Evolutionary conservation across 2,888 invertebrate species (phyloP), one percentile per base, ranked within the genome.

Genomic region (Phortica magna): DNA sequence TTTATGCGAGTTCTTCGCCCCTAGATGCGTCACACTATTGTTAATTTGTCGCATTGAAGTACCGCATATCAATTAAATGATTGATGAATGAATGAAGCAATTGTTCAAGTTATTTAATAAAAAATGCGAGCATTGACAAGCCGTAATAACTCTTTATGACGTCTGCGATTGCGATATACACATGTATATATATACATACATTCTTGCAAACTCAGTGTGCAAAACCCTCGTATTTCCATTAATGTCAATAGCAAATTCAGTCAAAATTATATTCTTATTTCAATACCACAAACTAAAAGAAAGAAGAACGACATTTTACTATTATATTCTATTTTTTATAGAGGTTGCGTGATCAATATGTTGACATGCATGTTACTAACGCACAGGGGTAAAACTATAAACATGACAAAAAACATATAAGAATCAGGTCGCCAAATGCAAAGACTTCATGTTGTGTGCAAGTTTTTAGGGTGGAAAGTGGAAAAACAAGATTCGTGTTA

Each of bases 401-500:
- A 31, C 31, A 31, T 31, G 31, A 31, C 31, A 31, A 4, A 31
- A 31, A 31, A 31, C 31, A 31, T 1, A 31, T 4, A 31, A 31
- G 31, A 31, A 31, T 31, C 31, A 31, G 31, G 31, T 31, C 31
- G 31, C 31, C 31, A 31, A 31, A 31, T 31, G 31, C 1, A 31
- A 31, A 31, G 31, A 31, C 31, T 31, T 31, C 31, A 31, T 31
- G 31, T 31, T 31, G 31, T 31, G n/a, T 31, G 31, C 31, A 31
- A 31, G 31, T 31, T 4, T 31, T 31, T 31, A 31, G 31, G 31
- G 31, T 31, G 31, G 31, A 31, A 31, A 31, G 31, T 31, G 31
- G 81, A 86, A 85, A 82, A 83, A 82, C 79, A 83, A 79, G 84
- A 87, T 88, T 88, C 84, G 82, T 83, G 83, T 76, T 80, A 86